Conservation (phyloP, 2,797 vertebrate species). For the Enteromius argenteus region DNA sequence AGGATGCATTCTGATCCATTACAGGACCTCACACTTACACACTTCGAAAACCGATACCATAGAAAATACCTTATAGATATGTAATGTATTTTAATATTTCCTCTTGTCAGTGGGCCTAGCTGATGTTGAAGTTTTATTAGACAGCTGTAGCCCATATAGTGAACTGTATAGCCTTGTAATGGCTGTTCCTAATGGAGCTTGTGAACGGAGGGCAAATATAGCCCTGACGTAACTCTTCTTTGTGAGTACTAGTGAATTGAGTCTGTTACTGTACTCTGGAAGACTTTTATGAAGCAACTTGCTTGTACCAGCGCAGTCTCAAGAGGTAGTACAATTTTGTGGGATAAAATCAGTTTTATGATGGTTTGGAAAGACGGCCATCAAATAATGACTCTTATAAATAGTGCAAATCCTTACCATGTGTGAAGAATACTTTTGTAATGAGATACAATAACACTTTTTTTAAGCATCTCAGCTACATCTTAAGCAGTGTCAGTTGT, state of each 20-base stretch:
- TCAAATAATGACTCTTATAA: constrained; percentile 32
- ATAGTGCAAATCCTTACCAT: constrained; percentile 43
- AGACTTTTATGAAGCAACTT: constrained; percentile 34
- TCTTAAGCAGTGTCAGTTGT: constrained; percentile 29
- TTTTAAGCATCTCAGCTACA: constrained; percentile 12
- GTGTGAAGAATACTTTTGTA: constrained; percentile 31
- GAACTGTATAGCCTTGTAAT: constrained; percentile 2
- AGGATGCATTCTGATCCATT: background rate
- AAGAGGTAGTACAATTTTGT: constrained; percentile 19
- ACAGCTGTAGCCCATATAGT: constrained; percentile 74
- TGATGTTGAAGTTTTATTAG: constrained; percentile 71
- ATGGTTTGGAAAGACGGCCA: background rate
- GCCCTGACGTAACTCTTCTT: background rate
- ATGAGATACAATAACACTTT: constrained; percentile 33
- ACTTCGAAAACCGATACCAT: background rate
- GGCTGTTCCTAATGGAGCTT: constrained; percentile 21
- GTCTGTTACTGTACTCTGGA: constrained; percentile 18
- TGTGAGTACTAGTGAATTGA: background rate
- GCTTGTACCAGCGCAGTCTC: background rate
- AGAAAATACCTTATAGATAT: constrained; percentile 6
- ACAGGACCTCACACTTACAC: background rate
- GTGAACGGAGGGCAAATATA: constrained; percentile 3
- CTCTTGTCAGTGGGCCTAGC: constrained; percentile 44
- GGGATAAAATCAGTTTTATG: constrained; percentile 20
- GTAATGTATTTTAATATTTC: constrained; percentile 32